Base-by-base conservation (phyloP, 2,888 invertebrate species). In the Criorhina ranunculi region DNA sequence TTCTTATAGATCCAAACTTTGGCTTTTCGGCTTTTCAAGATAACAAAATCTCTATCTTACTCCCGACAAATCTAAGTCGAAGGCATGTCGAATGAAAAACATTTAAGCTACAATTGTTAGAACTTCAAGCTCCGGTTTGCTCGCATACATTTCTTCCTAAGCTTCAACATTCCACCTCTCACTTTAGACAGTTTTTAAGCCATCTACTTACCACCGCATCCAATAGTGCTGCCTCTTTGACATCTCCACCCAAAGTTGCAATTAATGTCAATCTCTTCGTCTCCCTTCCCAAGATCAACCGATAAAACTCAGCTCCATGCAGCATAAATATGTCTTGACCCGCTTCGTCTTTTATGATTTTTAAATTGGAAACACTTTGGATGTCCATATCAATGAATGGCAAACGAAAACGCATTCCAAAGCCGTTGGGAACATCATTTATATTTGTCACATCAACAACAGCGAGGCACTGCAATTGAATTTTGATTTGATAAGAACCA, bases 301-400 rank as follows among this genome's bases (percentile, higher is more conserved):
- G 88, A 86, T 88, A 89, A 1, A 91, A 79, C 75, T 91, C 90
- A 5, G 87, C 76, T 35, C 91, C 91, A 64, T 91, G 90, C 8
- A 91, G 75, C 53, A 91, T 49, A 59, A 89, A 88, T 7, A 91
- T 33, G 57, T 89, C 57, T 35, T 89, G 88, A 5, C 88, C 88
- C 3, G 87, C 77, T n/a, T 77, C 59, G 15, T 90, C 90, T 42
- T 88, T 89, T 35, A 91, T 80, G 7, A 91, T 76, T 51, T 87
- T 88, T 12, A 90, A 12, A 5, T 87, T 87, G 0, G 86, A 87
- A 60, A 90, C 88, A 51, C 88, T 88, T 5, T 87, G 87, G 44
- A 91, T 70, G 42, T 88, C 87, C 87, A 91, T 88, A 86, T 91
- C 91, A 87, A 90, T 88, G 37, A 91, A 90, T 2, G 91, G 91